A percentile compares a stretch with the other conserved stretches of the same genome.
phyloP scores from a whole-genome alignment of 1,140 invertebrate genomes.

The Himalopsyche phryganea region DNA sequence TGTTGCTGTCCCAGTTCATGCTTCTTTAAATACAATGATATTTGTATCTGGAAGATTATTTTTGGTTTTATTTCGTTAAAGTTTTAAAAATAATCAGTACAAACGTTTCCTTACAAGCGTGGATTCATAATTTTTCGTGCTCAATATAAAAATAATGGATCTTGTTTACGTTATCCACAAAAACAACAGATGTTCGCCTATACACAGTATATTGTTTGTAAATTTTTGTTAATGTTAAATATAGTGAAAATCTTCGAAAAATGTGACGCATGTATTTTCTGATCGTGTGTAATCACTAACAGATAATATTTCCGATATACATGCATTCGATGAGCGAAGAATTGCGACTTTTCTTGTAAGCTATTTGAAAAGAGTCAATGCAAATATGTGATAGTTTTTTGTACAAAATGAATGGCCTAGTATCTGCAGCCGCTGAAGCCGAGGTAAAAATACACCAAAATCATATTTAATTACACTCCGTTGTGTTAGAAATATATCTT shows the following conservation, averaged over 20 bases:
- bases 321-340: too few relatives aligned
- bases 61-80: slow-evolving; percentile 13
- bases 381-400: slow-evolving; percentile 22
- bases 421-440: slow-evolving; percentile 55
- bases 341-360: too few relatives aligned
- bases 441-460: too few relatives aligned
- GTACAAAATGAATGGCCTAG: slow-evolving; percentile 55
- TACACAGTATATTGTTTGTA: slow-evolving; percentile 19
- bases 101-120: too few relatives aligned
- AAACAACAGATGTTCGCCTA: slow-evolving; percentile 27
- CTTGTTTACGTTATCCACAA: slow-evolving; percentile 19
- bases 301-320: too few relatives aligned
- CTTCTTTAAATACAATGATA: slow-evolving; percentile 19
- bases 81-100: slow-evolving; percentile 8
- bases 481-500: too few relatives aligned
- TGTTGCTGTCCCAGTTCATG: slow-evolving; percentile 28
- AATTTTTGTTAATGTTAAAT: slow-evolving; percentile 10
- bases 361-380: slow-evolving; percentile 17
- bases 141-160: too few relatives aligned
- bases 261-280: slow-evolving; percentile 5
- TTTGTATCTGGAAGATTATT: slow-evolving; percentile 14
- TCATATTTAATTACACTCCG: slow-evolving; percentile 30
- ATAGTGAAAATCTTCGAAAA: slow-evolving; percentile 7
- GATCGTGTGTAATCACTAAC: too few relatives aligned
- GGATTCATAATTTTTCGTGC: too few relatives aligned